Conservation (phyloP, 2,888 invertebrate species). For the Sarcophaga caerulescens region DNA sequence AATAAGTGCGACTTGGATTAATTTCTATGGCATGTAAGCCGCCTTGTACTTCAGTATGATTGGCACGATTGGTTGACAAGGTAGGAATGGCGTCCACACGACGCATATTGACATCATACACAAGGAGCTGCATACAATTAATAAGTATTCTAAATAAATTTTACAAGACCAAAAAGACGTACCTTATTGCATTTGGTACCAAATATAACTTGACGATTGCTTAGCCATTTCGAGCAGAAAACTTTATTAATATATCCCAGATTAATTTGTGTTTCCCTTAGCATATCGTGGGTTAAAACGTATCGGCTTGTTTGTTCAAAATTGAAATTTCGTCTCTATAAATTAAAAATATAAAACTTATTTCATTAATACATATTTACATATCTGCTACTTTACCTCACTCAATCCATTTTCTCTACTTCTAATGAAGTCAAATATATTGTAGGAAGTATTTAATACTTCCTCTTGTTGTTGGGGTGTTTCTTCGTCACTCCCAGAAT, state of each 20-base stretch:
- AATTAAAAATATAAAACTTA: background rate
- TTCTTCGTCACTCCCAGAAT: conserved; percentile 93
- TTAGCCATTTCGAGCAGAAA: conserved; percentile 98
- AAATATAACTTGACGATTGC: conserved; percentile 96
- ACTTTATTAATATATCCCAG: conserved; percentile 95
- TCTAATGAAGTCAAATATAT: conserved; percentile 92
- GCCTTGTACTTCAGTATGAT: conserved; percentile 85
- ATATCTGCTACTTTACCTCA: conserved; percentile 82
- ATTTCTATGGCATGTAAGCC: conserved; percentile 97
- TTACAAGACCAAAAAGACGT: conserved; percentile 47
- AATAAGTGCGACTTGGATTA: conserved; percentile 93
- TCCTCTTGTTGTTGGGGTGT: conserved; percentile 86
- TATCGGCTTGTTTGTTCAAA: conserved; percentile 92
- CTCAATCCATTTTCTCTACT: conserved; percentile 88
- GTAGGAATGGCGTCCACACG: conserved; percentile 95
- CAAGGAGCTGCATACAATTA: conserved; percentile 86
- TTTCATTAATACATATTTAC: background rate
- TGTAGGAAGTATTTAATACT: conserved; percentile 90
- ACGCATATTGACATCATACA: conserved; percentile 93
- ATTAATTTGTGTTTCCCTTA: conserved; percentile 91
- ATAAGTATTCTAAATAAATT: background rate
- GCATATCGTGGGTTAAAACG: conserved; percentile 94
- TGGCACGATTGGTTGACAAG: conserved; percentile 84
- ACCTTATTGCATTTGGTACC: conserved; percentile 99
- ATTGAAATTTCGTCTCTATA: conserved; percentile 84